A percentile compares a stretch with the other conserved stretches of the same genome.
Evolutionary conservation across 2,797 vertebrate species (phyloP).

Genomic region (Enteromius anoplus): DNA sequence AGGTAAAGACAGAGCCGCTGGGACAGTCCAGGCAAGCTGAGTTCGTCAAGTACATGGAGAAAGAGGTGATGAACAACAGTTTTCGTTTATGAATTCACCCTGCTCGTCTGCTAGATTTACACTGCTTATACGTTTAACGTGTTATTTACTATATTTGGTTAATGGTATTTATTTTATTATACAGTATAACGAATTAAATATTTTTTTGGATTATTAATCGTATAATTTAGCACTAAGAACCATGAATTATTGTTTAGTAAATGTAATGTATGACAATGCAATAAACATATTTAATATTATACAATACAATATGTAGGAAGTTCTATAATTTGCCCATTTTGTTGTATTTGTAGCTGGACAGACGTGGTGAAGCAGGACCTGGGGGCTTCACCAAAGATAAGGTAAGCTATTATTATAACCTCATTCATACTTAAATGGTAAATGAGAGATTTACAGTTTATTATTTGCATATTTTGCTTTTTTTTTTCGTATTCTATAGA

Average conservation of each 20-base stretch:
- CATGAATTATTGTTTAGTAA: not conserved
- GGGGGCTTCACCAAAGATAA: constrained; percentile 88
- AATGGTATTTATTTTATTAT: not conserved
- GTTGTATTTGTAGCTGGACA: constrained; percentile 72
- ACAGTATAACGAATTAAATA: not conserved
- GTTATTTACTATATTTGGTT: not conserved
- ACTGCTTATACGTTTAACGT: not conserved
- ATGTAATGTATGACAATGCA: not conserved
- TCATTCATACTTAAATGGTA: not conserved
- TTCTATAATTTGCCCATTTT: not conserved
- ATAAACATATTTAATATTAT: not conserved
- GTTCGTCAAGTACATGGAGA: constrained; percentile 83
- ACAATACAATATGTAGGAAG: not conserved
- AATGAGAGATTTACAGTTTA: not conserved
- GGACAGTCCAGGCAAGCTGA: constrained; percentile 88
- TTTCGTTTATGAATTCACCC: no score
- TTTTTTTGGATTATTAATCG: not conserved
- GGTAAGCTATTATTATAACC: constrained; percentile 70
- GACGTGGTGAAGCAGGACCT: constrained; percentile 65
- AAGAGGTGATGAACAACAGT: constrained; percentile 77
- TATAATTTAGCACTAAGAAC: not conserved
- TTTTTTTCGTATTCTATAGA: constrained; percentile 71
- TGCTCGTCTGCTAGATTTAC: not conserved
- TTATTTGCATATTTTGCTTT: not conserved
- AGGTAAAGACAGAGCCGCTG: constrained; percentile 80